Evolutionary conservation across 2,888 invertebrate species (phyloP).

Genomic region (Leptinotarsa peninsularis): DNA sequence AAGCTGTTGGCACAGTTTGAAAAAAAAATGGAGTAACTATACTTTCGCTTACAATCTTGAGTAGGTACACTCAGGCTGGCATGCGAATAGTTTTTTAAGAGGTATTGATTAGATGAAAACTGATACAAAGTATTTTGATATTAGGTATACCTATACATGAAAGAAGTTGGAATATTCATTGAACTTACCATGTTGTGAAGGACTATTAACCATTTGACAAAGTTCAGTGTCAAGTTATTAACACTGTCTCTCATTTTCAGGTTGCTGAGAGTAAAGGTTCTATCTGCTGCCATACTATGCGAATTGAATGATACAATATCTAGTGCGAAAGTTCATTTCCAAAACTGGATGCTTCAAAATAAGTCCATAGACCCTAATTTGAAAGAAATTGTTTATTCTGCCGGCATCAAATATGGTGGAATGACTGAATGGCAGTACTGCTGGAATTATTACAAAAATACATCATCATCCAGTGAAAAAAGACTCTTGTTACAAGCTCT

Average conservation of each 20-base stretch:
- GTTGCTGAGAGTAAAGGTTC: conserved; percentile 77
- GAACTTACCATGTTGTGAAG: too few relatives aligned
- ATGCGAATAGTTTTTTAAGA: too few relatives aligned
- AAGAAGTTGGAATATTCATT: too few relatives aligned
- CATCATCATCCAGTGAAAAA: conserved; percentile 77
- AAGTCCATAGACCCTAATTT: conserved; percentile 79
- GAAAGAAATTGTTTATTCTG: conserved; percentile 76
- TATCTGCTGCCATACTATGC: conserved; percentile 79
- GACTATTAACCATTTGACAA: too few relatives aligned
- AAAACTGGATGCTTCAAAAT: conserved; percentile 77
- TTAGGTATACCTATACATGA: too few relatives aligned
- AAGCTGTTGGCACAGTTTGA: too few relatives aligned
- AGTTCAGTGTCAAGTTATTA: too few relatives aligned
- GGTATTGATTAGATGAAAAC: too few relatives aligned
- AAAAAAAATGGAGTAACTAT: too few relatives aligned
- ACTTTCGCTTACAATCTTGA: too few relatives aligned
- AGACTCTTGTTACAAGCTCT: conserved; percentile 78
- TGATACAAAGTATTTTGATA: too few relatives aligned
- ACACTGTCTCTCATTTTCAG: conserved; percentile 64
- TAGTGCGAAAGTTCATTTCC: conserved; percentile 77
- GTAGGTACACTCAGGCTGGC: too few relatives aligned
- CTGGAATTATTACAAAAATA: conserved; percentile 78
- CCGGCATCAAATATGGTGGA: conserved; percentile 79
- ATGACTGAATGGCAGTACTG: conserved; percentile 81
- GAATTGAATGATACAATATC: conserved; percentile 77